These are phyloP conservation scores for Sylvietta virens DNA, from an alignment of 2,113 vertebrate genomes.

Conservation along the genomic window DNA sequence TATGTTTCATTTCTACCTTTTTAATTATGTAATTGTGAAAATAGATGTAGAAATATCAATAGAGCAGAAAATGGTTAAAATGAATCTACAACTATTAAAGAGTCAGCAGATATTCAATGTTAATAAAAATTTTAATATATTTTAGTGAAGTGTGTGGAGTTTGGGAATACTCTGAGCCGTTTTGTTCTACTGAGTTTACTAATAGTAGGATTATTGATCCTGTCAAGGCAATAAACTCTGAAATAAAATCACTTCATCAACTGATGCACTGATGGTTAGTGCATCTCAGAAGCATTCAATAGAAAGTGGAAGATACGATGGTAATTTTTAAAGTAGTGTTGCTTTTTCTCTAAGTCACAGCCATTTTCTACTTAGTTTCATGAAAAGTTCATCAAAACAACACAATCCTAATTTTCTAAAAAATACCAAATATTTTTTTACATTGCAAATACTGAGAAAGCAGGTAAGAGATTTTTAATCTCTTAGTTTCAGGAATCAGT, in stretches of 20 bases:
- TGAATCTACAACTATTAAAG: not conserved
- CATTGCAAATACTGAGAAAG: not conserved
- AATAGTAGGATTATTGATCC: conserved; percentile 25
- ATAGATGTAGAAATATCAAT: not conserved
- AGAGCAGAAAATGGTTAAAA: not conserved
- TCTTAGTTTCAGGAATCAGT: not conserved
- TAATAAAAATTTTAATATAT: not conserved
- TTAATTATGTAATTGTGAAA: not conserved
- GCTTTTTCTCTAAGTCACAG: not conserved
- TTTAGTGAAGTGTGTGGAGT: not conserved
- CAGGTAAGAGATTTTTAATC: not conserved
- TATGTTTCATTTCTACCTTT: not conserved
- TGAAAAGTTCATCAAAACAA: not conserved
- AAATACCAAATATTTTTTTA: not conserved
- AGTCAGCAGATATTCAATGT: not conserved
- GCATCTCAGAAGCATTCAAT: not conserved
- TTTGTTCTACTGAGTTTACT: conserved; percentile 1
- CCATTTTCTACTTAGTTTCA: not conserved
- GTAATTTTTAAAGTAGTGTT: not conserved
- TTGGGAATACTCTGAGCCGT: not conserved
- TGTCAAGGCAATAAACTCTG: conserved; percentile 56
- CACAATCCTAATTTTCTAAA: not conserved
- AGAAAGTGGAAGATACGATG: not conserved
- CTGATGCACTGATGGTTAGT: not conserved
- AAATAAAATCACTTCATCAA: conserved; percentile 38